Base-by-base conservation (phyloP, 2,797 vertebrate species). In the Xiphorhynchus erythropygius region DNA sequence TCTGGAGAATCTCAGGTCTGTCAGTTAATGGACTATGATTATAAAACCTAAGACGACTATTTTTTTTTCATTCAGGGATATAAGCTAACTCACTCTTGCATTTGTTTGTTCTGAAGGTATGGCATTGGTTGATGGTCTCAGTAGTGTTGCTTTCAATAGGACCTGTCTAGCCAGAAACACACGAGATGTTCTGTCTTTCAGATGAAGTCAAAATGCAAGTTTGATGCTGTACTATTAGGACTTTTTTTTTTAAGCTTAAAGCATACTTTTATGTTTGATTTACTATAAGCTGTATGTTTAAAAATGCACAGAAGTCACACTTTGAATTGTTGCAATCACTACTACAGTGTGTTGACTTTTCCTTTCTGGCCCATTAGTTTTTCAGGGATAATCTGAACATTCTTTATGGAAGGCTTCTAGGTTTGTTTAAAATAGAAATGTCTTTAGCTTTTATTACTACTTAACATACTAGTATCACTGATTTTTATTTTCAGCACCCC, bases 131-230 rank as follows among this genome's bases (percentile, higher is more conserved):
- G 44, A 24, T 71, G 52, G 56, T 67, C 62, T 84, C 32, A 42
- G 30, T 49, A 49, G 55, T 63, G 50, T 62, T 87, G 73, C 50
- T 91, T 39, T 87, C 73, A 60, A 52, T 46, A 84, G 44, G 47
- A 68, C 28, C 30, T 84, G 17, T 79, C 18, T 90, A 84, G 80
- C 79, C 67, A 90, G 87, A 84, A 94, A 80, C 67, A 65, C 35
- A 52, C 28, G 79, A 88, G 65, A 76, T 92, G 89, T 64, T 93
- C 44, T 79, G 62, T 93, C 79, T 92, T 78, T 19, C 69, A 83
- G 76, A 89, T 96, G 50, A 93, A 95, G 65, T 92, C 42, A 93
- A 87, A 93, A 87, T 25, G 24, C 39, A 69, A 83, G 55, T 89
- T 91, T 87, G 22, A 69, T 69, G 32, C 49, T 32, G 39, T 67